phyloP scores from a whole-genome alignment of 2,113 vertebrate genomes.

The Cyanoramphus novaezelandiae region DNA sequence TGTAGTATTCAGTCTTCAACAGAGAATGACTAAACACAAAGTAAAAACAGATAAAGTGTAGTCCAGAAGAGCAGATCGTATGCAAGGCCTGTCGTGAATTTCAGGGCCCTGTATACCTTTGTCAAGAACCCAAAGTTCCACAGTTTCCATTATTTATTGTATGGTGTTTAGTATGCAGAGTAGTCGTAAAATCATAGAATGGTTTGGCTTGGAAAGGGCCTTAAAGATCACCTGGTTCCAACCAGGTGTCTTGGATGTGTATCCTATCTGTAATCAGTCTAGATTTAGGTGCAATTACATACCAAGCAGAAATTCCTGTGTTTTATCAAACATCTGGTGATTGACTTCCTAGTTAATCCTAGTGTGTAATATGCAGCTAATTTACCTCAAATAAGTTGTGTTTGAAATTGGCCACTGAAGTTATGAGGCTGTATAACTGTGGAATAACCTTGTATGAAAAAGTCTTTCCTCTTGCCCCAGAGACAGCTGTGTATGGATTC shows the following conservation, averaged over 20 bases:
- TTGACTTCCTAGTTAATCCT: background rate
- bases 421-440: background rate
- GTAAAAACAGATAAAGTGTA: background rate
- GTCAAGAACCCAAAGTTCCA: background rate
- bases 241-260: background rate
- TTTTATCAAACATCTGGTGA: background rate
- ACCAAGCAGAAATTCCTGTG: background rate
- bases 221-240: background rate
- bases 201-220: background rate
- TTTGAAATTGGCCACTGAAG: background rate
- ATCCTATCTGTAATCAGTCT: background rate
- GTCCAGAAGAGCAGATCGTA: background rate
- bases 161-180: background rate
- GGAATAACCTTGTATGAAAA: background rate
- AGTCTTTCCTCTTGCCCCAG: background rate
- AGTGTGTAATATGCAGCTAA: background rate
- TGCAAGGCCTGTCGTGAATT: background rate
- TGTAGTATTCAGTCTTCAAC: background rate
- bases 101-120: background rate
- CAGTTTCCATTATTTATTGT: background rate
- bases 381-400: background rate
- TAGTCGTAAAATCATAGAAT: background rate
- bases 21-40: background rate
- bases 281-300: background rate
- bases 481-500: background rate